phyloP scores from a whole-genome alignment of 1,140 invertebrate genomes.

The Eupeodes corollae region DNA sequence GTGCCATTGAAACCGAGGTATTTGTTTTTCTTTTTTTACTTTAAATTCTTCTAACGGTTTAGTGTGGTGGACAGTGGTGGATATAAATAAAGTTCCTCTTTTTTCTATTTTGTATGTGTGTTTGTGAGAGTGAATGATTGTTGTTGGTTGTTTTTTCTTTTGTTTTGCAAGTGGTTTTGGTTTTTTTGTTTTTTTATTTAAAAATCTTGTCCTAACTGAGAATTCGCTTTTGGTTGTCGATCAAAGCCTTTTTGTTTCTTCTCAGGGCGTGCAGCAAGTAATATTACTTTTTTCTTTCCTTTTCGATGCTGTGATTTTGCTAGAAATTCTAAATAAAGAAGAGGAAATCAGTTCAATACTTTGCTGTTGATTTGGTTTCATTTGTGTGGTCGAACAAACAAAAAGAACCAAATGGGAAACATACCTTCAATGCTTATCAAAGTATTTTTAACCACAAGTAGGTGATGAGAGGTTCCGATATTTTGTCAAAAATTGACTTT shows the following conservation, averaged over 20 bases:
- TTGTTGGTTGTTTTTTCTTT: neutral
- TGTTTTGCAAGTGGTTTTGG: no score
- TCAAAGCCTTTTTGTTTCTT: neutral
- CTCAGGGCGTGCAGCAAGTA: neutral
- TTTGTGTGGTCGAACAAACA: no score
- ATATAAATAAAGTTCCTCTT: neutral
- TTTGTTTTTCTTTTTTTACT: constrained; percentile 2
- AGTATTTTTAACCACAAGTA: no score
- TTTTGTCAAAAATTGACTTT: no score
- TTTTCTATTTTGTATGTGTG: neutral
- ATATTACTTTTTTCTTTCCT: constrained; percentile 1
- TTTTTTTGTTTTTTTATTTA: neutral
- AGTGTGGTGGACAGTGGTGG: neutral
- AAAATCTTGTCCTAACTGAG: neutral
- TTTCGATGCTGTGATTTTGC: constrained; percentile 7
- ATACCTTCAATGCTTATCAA: no score
- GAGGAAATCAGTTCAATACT: neutral
- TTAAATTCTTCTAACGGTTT: neutral
- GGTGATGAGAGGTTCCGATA: no score
- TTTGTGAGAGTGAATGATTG: neutral
- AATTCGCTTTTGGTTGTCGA: neutral
- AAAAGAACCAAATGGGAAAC: no score
- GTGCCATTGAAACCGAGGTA: constrained; percentile 14
- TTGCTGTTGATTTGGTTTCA: no score
- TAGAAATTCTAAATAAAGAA: no score